These are phyloP conservation scores for Oophaga sylvatica DNA, from an alignment of 2,797 vertebrate species.

Conservation along the genomic window DNA sequence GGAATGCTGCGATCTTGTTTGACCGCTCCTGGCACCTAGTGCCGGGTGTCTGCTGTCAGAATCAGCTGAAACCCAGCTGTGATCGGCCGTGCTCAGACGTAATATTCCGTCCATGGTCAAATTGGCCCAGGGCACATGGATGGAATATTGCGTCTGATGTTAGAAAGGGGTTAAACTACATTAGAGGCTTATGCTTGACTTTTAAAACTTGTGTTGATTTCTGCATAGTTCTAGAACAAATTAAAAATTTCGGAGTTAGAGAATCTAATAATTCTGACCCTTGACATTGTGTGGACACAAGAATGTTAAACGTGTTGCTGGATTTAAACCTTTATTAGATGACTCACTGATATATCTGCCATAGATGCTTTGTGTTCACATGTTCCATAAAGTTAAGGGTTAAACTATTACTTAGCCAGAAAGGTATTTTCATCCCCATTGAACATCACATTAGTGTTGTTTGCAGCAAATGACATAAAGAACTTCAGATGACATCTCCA, in stretches of 20 bases:
- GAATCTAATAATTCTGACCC: not conserved
- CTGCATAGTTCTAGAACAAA: not conserved
- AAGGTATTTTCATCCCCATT: slow-evolving; percentile 55
- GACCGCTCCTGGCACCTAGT: too few species aligned
- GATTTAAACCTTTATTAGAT: slow-evolving; percentile 10
- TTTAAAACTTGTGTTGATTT: not conserved
- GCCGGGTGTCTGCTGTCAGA: too few species aligned
- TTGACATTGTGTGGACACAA: not conserved
- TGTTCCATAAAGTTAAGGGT: slow-evolving; percentile 15
- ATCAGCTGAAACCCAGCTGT: too few species aligned
- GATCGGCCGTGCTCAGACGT: too few species aligned
- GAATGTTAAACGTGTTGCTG: slow-evolving; percentile 12
- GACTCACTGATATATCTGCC: not conserved
- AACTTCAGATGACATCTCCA: slow-evolving; percentile 36
- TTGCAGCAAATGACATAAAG: slow-evolving; percentile 43
- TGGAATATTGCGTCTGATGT: too few species aligned
- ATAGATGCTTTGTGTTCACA: slow-evolving; percentile 27
- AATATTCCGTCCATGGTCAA: too few species aligned
- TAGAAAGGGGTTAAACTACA: too few species aligned
- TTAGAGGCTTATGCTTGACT: not conserved
- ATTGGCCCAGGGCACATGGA: too few species aligned
- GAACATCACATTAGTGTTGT: slow-evolving; percentile 37
- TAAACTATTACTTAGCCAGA: slow-evolving; percentile 49
- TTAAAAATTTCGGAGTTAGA: not conserved
- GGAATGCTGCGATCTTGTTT: too few species aligned